These are phyloP conservation scores for Drosophila ustulata DNA, from an alignment of 2,888 invertebrate species.

Conservation along the genomic window DNA sequence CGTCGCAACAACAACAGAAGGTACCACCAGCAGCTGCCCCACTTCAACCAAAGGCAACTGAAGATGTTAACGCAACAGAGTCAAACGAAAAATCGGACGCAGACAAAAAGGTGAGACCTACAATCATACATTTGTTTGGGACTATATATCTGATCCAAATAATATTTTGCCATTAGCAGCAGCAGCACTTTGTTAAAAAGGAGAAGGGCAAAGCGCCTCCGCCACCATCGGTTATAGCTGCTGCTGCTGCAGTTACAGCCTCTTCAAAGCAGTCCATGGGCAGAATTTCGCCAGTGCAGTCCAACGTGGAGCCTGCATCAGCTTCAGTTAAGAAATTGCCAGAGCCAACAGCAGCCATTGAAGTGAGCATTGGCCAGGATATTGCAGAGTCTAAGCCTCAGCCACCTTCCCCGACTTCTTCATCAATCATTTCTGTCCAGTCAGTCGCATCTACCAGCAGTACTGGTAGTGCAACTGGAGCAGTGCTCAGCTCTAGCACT, in stretches of 20 bases:
- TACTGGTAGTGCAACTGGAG: slow-evolving; percentile 56
- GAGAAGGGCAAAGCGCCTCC: slow-evolving; percentile 94
- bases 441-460: slow-evolving; percentile 70
- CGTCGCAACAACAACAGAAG: slow-evolving; percentile 39
- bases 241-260: slow-evolving; percentile 83
- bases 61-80: slow-evolving; percentile 58
- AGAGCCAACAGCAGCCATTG: slow-evolving; percentile 63
- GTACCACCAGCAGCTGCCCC: slow-evolving; percentile 47
- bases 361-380: slow-evolving; percentile 70
- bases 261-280: slow-evolving; percentile 85
- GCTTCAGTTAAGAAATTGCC: slow-evolving; percentile 46
- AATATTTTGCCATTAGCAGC: neutral
- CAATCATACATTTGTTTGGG: neutral
- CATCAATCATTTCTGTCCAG: slow-evolving; percentile 78
- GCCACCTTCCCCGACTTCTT: slow-evolving; percentile 81
- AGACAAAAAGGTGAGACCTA: slow-evolving; percentile 83
- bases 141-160: neutral
- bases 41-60: slow-evolving; percentile 73
- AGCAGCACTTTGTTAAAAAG: slow-evolving; percentile 87
- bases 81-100: slow-evolving; percentile 70
- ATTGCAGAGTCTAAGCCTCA: slow-evolving; percentile 63
- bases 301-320: neutral
- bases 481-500: slow-evolving; percentile 81
- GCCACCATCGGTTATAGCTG: slow-evolving; percentile 76
- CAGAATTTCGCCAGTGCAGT: neutral